Evolutionary conservation across 2,797 vertebrate genomes (phyloP), one percentile per base, ranked within the genome.

Genomic region (Etheostoma perlongum): DNA sequence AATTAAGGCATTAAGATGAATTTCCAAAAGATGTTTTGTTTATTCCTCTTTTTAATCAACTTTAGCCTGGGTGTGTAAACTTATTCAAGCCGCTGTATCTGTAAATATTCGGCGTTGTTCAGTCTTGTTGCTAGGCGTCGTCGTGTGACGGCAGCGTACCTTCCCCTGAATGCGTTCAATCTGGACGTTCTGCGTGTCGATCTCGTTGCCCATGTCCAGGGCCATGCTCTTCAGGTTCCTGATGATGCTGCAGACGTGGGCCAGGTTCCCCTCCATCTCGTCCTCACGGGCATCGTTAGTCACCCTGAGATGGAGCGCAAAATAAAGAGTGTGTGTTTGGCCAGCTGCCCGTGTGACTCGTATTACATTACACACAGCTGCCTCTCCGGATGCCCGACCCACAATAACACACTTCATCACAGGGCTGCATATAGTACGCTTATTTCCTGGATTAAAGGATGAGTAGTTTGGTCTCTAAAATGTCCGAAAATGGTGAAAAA

Each of bases 241-340:
- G 0, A 96, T 69, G 80, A 96, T 95, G 89, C 96, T 96, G 74
- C 93, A 90, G 1, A 96, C 95, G 0, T 96, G 95, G 4, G 76
- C 53, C 85, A 96, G 76, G 85, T 96, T 96, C 81, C 96, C 95
- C 79, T 96, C 95, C 94, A 96, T 96, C 91, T 96, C 96, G 11
- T 96, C 95, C 88, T 96, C 96, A 0, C 92, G 93, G 2, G 93
- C 94, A 2, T 96, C 95, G 2, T 94, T 86, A 0, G 94, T 96
- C 72, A 96, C 91, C 83, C 96, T 96, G 90, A 51, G 46, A 52
- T 5, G 27, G 2, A 60, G 68, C n/a, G 1, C 4, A 14, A 51
- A 1, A 27, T 25, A 25, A 25, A 33, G 47, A 1, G 36, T 54
- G 55, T 64, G 72, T 58, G 60, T 74, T 10, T 53, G 64, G 1